Evolutionary conservation across 2,888 invertebrate genomes (phyloP), one percentile per base, ranked within the genome.

Genomic region (Dryocosmus kuriphilus): DNA sequence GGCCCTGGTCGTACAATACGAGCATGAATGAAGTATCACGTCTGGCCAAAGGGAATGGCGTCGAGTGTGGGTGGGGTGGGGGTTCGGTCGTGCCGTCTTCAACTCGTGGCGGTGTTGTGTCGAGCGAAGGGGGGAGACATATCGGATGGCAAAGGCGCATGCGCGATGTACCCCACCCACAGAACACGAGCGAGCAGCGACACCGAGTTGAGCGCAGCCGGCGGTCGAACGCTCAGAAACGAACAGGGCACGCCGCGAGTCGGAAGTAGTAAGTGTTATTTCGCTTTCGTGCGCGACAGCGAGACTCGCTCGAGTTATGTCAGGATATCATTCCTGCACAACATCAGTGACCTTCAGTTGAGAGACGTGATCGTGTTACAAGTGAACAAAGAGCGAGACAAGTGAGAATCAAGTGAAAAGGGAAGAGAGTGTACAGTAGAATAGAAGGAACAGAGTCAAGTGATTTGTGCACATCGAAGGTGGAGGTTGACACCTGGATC

Each of bases 11-110:
- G 87, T 85, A 88, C 89, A 89, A 90, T 88, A 89, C 89, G 90
- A 90, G 89, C 87, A 91, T 91, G 91, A 91, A 91, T 91, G 91
- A 90, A 91, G 90, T 89, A 90, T 90, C 89, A 88, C 86, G 90
- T 89, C 89, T 89, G 88, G 86, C 86, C 86, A 79, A 83, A 83
- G 87, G 85, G 84, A 84, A 86, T 84, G 81, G 85, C 84, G 80
- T 84, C 85, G 83, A 75, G 82, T 83, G 82, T 82, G 80, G 81
- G 81, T 82, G 81, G 81, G 79, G 81, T 81, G 79, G 82, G 81
- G 82, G 75, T 81, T 80, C 76, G 81, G 80, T 76, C 80, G 79
- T 76, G 79, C 76, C 75, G 81, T 78, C 79, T 79, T 79, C 57
- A 32, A 41, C 60, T 27, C 65, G 19, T 79, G 81, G 79, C 75